Conservation (phyloP, 1,140 invertebrate species). For the Procambarus virginalis region DNA sequence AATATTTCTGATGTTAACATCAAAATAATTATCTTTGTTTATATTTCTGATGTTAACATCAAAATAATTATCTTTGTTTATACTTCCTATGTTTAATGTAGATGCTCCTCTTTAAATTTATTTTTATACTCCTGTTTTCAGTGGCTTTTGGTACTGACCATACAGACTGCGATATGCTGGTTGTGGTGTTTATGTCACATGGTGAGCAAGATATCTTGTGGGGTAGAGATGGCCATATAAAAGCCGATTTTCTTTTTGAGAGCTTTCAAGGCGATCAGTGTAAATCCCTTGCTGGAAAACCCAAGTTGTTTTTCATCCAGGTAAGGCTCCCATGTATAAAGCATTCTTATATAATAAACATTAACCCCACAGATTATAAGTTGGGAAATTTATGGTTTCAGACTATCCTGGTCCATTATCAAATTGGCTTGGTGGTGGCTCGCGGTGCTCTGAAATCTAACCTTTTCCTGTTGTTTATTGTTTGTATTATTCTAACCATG, state of each 20-base stretch:
- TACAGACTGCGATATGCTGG: constrained; percentile 75
- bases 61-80: too few relatives aligned
- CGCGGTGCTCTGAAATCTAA: too few relatives aligned
- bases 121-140: constrained; percentile 68
- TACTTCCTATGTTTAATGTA: too few relatives aligned
- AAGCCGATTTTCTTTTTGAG: constrained; percentile 74
- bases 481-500: too few relatives aligned
- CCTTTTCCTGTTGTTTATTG: too few relatives aligned
- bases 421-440: too few relatives aligned
- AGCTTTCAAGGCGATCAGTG: constrained; percentile 77
- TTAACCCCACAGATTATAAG: too few relatives aligned
- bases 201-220: constrained; percentile 77
- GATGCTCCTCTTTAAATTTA: not conserved
- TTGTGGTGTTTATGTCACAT: constrained; percentile 77
- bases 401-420: too few relatives aligned
- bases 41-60: not conserved
- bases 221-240: constrained; percentile 74
- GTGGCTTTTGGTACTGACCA: constrained; percentile 74
- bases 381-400: too few relatives aligned
- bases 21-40: too few relatives aligned
- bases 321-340: not conserved
- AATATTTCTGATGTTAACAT: not conserved
- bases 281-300: constrained; percentile 76
- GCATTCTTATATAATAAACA: not conserved
- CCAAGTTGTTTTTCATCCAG: constrained; percentile 74